Conservation (phyloP, 2,888 invertebrate genomes). For the Portevinia maculata region DNA sequence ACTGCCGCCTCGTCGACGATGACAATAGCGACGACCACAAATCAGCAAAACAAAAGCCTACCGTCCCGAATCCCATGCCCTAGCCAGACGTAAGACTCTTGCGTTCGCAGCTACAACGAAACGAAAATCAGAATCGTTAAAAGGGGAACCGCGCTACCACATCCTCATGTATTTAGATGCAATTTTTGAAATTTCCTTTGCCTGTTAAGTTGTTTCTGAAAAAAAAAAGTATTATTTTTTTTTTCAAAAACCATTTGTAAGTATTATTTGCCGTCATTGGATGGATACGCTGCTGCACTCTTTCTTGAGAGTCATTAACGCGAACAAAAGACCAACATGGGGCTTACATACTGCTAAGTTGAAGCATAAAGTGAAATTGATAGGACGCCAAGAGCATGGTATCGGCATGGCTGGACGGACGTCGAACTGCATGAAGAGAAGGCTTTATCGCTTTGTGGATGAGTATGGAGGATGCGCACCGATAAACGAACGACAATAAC, state of each 20-base stretch:
- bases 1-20: constrained; percentile 6
- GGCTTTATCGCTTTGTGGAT: not conserved
- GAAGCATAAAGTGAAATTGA: constrained; percentile 51
- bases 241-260: constrained; percentile 43
- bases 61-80: constrained; percentile 9
- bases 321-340: constrained; percentile 68
- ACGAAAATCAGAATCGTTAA: constrained; percentile 15
- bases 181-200: constrained; percentile 51
- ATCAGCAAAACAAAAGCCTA: constrained; percentile 58
- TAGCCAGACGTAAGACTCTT: constrained; percentile 9
- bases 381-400: constrained; percentile 38
- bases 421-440: constrained; percentile 2
- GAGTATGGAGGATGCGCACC: constrained; percentile 55
- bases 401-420: not conserved
- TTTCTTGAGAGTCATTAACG: constrained; percentile 70
- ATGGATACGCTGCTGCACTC: constrained; percentile 45
- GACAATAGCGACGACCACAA: constrained; percentile 46
- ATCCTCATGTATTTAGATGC: constrained; percentile 58
- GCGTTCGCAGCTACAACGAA: constrained; percentile 1
- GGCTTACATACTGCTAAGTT: constrained; percentile 56
- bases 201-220: constrained; percentile 17
- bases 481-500: constrained; percentile 49
- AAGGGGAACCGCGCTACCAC: constrained; percentile 42
- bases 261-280: constrained; percentile 41
- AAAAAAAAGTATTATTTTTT: too few relatives aligned